These are phyloP conservation scores for Bos javanicus DNA, from an alignment of 2,113 vertebrate genomes.

Conservation along the genomic window DNA sequence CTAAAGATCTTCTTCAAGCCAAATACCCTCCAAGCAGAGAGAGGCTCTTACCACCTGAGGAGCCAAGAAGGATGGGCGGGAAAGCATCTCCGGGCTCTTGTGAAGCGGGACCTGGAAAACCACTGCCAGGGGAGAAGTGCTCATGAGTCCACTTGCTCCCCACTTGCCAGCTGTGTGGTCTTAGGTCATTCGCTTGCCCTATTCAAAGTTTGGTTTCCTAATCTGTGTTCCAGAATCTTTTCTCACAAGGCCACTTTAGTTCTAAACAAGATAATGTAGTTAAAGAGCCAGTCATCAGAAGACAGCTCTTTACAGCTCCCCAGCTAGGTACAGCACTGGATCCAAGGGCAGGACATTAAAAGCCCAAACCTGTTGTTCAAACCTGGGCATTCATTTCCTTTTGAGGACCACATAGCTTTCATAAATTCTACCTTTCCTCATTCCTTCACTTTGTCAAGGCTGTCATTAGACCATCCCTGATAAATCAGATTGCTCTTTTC, in stretches of 20 bases:
- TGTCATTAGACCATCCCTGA: background rate
- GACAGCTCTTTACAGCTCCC: background rate
- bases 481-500: background rate
- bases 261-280: background rate
- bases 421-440: background rate
- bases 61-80: background rate
- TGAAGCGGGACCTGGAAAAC: background rate
- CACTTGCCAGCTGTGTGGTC: background rate
- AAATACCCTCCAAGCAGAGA: background rate
- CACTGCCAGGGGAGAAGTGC: background rate
- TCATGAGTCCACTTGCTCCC: rapidly evolving
- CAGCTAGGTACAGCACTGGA: background rate
- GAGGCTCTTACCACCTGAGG: background rate
- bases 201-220: background rate
- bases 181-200: background rate
- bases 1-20: background rate
- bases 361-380: background rate
- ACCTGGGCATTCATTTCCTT: background rate
- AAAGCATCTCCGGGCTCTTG: background rate
- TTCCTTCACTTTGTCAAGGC: background rate
- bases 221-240: background rate
- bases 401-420: background rate
- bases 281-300: background rate
- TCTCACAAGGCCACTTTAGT: background rate
- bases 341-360: background rate